Percentiles rank a stretch among this genome's conserved stretches.
Evolutionary conservation across 2,888 invertebrate genomes (phyloP).

Genomic region (Ischnus inquisitorius): DNA sequence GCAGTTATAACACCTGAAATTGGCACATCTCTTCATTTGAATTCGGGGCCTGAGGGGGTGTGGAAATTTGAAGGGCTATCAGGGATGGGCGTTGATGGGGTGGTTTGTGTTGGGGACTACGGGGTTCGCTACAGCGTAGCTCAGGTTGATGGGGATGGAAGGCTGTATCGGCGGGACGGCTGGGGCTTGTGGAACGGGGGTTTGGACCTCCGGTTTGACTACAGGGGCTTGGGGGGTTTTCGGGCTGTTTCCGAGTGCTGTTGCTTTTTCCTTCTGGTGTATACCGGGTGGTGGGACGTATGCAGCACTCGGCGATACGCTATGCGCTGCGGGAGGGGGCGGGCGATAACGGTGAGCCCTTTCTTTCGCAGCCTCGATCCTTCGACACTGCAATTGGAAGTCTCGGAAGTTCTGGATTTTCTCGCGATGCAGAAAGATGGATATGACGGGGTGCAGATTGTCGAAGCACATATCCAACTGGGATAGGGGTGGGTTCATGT

Average conservation of each 20-base stretch:
- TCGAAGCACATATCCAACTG: not conserved
- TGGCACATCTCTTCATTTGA: not conserved
- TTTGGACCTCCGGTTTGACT: too few relatives aligned
- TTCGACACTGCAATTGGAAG: not conserved
- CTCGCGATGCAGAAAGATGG: not conserved
- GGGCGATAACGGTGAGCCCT: not conserved
- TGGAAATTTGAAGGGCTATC: not conserved
- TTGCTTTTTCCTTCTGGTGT: too few relatives aligned
- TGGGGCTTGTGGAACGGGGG: too few relatives aligned
- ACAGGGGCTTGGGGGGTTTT: too few relatives aligned
- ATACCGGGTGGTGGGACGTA: too few relatives aligned
- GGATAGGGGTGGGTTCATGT: not conserved
- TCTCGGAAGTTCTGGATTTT: not conserved
- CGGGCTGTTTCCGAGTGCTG: too few relatives aligned
- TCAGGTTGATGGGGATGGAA: not conserved
- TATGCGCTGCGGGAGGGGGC: too few relatives aligned
- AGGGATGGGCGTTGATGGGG: too few relatives aligned
- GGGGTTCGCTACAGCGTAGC: too few relatives aligned
- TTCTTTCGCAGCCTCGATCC: not conserved
- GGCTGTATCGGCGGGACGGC: too few relatives aligned
- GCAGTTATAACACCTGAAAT: not conserved
- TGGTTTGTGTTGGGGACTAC: too few relatives aligned
- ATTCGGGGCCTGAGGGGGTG: not conserved
- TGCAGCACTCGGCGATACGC: too few relatives aligned
- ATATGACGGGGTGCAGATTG: not conserved